A percentile compares a stretch with the other conserved stretches of the same genome.
These are phyloP conservation scores for Paramormyrops kingsleyae DNA, from an alignment of 2,113 vertebrate genomes.

Conservation along the genomic window DNA sequence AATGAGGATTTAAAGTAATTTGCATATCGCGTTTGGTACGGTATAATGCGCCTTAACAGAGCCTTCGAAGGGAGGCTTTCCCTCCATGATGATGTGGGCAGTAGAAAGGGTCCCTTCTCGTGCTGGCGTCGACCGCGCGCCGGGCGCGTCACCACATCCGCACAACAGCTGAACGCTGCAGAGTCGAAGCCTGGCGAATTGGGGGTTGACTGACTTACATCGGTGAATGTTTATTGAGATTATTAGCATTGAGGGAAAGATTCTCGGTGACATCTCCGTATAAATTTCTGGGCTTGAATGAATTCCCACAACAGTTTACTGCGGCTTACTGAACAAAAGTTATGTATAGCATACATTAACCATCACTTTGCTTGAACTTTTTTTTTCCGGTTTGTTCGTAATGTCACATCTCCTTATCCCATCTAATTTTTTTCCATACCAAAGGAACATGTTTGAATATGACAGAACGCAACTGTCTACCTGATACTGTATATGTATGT, in stretches of 20 bases:
- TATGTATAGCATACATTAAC: not conserved
- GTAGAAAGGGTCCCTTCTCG: not conserved
- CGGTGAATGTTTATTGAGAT: not conserved
- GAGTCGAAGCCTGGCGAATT: not conserved
- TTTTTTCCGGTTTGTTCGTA: not conserved
- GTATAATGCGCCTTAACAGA: not conserved
- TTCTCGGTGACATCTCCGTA: not conserved
- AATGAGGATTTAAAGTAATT: not conserved
- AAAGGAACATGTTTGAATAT: not conserved
- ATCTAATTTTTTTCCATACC: not conserved
- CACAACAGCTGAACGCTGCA: not conserved
- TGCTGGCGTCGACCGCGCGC: not conserved
- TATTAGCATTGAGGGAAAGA: not conserved
- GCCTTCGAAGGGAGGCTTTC: not conserved
- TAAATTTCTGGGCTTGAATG: not conserved
- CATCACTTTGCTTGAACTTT: not conserved
- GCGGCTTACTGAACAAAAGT: not conserved
- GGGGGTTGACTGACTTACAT: not conserved
- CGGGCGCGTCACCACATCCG: not conserved
- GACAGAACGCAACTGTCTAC: not conserved
- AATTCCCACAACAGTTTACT: not conserved
- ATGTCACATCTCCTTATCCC: not conserved
- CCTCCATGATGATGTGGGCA: not conserved
- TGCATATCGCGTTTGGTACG: not conserved
- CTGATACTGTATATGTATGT: not conserved